Conservation (phyloP, 2,888 invertebrate species). For the Stenolophus ochropezus region DNA sequence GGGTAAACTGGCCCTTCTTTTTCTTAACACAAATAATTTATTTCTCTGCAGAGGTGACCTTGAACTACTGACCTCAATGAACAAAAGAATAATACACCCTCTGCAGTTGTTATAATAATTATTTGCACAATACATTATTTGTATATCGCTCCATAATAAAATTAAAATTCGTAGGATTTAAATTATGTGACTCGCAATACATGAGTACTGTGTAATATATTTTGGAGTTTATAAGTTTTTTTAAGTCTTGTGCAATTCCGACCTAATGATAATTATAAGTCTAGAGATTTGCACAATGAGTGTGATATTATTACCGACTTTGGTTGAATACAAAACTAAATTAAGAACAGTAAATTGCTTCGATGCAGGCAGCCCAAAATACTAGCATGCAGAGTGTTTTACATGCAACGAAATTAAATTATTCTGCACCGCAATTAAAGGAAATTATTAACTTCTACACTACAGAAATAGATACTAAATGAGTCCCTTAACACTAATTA, state of each 20-base stretch:
- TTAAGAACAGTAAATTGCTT: slow-evolving; percentile 9
- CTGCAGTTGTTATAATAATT: neutral
- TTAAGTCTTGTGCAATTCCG: neutral
- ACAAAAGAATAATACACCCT: neutral
- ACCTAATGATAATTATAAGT: neutral
- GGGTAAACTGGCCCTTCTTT: neutral
- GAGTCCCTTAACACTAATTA: neutral
- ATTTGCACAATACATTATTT: neutral
- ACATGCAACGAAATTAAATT: slow-evolving; percentile 6
- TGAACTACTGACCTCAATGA: neutral
- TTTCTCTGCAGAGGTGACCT: neutral
- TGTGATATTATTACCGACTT: slow-evolving; percentile 1
- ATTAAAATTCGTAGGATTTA: neutral
- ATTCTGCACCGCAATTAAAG: neutral
- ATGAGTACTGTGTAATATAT: no score
- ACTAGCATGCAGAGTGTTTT: neutral
- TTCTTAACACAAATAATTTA: slow-evolving; percentile 5
- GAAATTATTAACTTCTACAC: neutral
- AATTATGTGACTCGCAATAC: neutral
- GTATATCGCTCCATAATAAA: neutral
- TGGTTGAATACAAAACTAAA: slow-evolving; percentile 7
- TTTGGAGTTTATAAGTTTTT: no score
- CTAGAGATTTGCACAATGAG: neutral
- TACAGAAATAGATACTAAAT: neutral
- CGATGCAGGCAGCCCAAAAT: neutral